Percentiles rank a stretch among this genome's conserved stretches.
Evolutionary conservation across 2,113 vertebrate genomes (phyloP).

Genomic region (Calyptommatus sinebrachiatus): DNA sequence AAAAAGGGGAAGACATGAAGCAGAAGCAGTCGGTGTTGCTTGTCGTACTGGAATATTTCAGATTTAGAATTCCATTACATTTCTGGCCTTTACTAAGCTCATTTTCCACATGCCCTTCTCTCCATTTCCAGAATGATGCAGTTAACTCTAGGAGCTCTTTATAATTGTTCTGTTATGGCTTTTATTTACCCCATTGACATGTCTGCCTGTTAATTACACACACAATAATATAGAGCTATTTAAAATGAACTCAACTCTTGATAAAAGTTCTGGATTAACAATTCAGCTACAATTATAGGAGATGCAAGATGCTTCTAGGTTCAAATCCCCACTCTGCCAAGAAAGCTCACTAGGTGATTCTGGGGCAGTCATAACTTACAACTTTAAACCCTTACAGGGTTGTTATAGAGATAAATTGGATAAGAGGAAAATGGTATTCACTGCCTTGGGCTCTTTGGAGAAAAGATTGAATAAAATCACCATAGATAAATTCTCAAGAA

Average conservation of each 20-base stretch:
- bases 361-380: no score
- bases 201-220: not conserved
- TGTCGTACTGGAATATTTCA: not conserved
- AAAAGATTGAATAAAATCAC: no score
- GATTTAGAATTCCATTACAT: not conserved
- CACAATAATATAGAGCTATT: not conserved
- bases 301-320: no score
- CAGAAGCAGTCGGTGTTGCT: not conserved
- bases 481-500: not conserved
- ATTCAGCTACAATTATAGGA: no score
- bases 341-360: no score
- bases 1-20: not conserved
- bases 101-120: not conserved
- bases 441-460: no score
- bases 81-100: not conserved
- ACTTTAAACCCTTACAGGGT: no score
- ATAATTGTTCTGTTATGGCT: not conserved
- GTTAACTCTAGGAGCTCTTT: not conserved
- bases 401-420: no score
- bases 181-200: not conserved
- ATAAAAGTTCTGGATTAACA: not conserved
- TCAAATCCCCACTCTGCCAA: no score
- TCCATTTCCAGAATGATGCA: not conserved
- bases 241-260: not conserved
- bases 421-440: no score